Evolutionary conservation across 2,888 invertebrate genomes (phyloP), one percentile per base, ranked within the genome.

Genomic region (Apotomis turbidana): DNA sequence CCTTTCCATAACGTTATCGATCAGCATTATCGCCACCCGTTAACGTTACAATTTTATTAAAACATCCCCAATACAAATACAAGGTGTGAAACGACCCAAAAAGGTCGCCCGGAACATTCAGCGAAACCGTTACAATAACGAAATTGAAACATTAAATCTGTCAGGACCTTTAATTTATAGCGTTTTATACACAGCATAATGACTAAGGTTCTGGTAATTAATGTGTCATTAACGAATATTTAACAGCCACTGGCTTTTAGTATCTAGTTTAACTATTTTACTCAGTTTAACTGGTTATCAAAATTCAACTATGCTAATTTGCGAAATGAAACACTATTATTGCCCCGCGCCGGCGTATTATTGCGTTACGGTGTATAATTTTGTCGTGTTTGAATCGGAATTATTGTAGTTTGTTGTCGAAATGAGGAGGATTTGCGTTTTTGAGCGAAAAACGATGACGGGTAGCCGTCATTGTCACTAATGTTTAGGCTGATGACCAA

Each of bases 261-360:
- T 67, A 49, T 13, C 66, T 66, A 38, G 52, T 70, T 52, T 59
- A 64, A 64, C 51, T 57, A 55, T 67, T 61, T 61, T 78, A 77
- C 84, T 85, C 85, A 85, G 85, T 88, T 89, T 87, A 86, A 89
- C 83, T 84, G 87, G 88, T 90, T 87, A 90, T 90, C 89, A 90
- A 90, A 90, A 90, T 90, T 90, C 90, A 88, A 88, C 86, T 90
- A 90, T 90, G 91, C 83, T 90, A 91, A 91, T 90, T 83, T 78
- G 77, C 72, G 76, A 81, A 85, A 83, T 81, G 81, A 83, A 85
- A 84, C 84, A 84, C 84, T 87, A 86, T 87, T 84, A 87, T 82
- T 10, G 60, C 6, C 66, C 46, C n/a, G 61, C 49, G 49, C 49
- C 15, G 62, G 52, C 68, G 54, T 72, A 63, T 68, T 68, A 72